phyloP scores from a whole-genome alignment of 2,888 invertebrate genomes.

The Nycteola revayana region DNA sequence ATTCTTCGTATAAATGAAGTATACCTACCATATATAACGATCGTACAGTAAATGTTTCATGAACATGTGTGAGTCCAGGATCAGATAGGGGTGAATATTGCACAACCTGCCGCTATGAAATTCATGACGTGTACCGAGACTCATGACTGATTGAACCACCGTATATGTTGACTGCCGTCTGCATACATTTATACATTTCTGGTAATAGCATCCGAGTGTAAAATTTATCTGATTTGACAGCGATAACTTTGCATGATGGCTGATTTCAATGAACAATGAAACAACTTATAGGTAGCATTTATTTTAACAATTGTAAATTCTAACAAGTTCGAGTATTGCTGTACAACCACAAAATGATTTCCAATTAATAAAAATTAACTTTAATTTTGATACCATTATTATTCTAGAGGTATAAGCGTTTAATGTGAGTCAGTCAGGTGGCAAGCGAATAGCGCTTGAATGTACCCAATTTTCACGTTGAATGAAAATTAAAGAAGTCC shows the following conservation, averaged over 20 bases:
- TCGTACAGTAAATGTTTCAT: slow-evolving; percentile 14
- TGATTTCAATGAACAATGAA: no score
- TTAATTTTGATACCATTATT: slow-evolving; percentile 7
- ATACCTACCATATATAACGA: no score
- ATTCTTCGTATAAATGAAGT: no score
- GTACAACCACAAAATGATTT: no score
- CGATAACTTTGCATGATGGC: no score
- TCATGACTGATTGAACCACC: slow-evolving; percentile 66
- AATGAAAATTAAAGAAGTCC: slow-evolving; percentile 78
- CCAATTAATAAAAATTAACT: no score
- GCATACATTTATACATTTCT: slow-evolving; percentile 17
- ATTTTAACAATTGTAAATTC: no score
- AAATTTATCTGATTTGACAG: no score
- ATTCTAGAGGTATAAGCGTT: slow-evolving; percentile 29
- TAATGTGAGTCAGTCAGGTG: slow-evolving; percentile 43
- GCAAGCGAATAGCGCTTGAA: slow-evolving; percentile 42
- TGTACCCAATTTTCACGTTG: slow-evolving; percentile 69
- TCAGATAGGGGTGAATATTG: slow-evolving; percentile 52
- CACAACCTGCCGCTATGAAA: slow-evolving; percentile 57
- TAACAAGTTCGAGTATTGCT: no score
- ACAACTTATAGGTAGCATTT: no score
- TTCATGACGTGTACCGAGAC: slow-evolving; percentile 64
- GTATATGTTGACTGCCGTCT: slow-evolving; percentile 44
- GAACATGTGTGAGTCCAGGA: slow-evolving; percentile 23
- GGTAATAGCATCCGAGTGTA: no score